phyloP scores from a whole-genome alignment of 2,797 vertebrate genomes.

The Sebastes vulpes region DNA sequence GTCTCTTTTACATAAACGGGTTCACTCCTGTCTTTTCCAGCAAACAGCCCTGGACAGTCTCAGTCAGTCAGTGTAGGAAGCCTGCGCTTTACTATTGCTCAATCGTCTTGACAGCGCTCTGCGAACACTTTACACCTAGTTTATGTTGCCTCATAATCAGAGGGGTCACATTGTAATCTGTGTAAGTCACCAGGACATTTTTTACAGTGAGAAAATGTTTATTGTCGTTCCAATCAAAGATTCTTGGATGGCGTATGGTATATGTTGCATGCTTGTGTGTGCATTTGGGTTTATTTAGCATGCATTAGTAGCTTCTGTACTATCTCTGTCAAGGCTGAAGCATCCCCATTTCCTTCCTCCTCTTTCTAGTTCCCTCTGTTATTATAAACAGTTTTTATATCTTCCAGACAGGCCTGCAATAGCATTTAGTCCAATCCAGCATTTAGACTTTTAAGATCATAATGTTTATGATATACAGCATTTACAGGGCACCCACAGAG shows the following conservation, averaged over 20 bases:
- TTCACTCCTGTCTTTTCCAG: not conserved
- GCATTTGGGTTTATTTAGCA: not conserved
- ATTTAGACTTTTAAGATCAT: slow-evolving; percentile 23
- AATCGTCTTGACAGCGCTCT: not conserved
- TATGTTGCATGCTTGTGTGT: not conserved
- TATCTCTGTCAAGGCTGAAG: not conserved
- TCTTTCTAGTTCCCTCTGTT: not conserved
- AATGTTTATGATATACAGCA: slow-evolving; percentile 22
- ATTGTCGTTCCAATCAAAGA: not conserved
- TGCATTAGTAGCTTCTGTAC: not conserved
- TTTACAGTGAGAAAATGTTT: not conserved
- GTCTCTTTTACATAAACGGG: not conserved
- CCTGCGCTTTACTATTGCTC: not conserved
- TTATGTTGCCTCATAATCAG: slow-evolving; percentile 1
- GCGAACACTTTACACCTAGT: slow-evolving; percentile 26
- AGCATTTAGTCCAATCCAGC: slow-evolving; percentile 36
- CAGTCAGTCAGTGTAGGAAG: not conserved
- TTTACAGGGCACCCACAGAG: slow-evolving; percentile 30
- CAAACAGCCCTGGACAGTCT: slow-evolving; percentile 4
- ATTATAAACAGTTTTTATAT: slow-evolving; percentile 31
- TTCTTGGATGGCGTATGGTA: not conserved
- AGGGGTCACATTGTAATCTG: not conserved
- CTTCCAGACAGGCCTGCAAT: slow-evolving; percentile 21
- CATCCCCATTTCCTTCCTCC: not conserved
- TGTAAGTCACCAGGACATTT: not conserved